Evolutionary conservation across 2,113 vertebrate genomes (phyloP).

Genomic region (Ctenodactylus gundi): DNA sequence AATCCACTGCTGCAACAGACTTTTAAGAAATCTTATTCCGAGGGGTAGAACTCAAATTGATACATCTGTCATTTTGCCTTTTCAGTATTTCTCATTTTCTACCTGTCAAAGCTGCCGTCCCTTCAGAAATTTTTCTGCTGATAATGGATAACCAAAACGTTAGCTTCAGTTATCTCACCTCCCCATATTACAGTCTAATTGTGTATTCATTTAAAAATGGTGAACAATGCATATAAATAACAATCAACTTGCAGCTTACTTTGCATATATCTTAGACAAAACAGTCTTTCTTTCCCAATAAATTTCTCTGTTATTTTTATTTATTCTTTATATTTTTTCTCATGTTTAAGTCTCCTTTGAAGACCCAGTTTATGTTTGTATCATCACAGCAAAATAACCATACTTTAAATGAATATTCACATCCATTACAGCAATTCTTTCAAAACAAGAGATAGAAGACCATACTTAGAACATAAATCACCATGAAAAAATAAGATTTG

Average conservation of each 20-base stretch:
- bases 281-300: neutral
- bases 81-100: neutral
- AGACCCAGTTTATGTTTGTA: neutral
- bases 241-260: conserved; percentile 13
- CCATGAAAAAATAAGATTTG: neutral
- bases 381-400: neutral
- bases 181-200: neutral
- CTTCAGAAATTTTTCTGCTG: neutral
- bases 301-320: neutral
- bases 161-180: neutral
- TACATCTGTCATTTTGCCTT: neutral
- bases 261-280: conserved; percentile 36
- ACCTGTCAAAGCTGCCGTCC: neutral
- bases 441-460: neutral
- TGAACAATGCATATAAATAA: neutral
- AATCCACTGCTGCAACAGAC: neutral
- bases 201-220: no score
- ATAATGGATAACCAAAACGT: neutral
- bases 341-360: conserved; percentile 8
- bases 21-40: neutral
- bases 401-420: neutral
- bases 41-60: neutral
- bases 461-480: neutral
- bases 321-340: no score
- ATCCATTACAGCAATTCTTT: neutral